These are phyloP conservation scores for Cheilosia vernalis DNA, from an alignment of 2,888 invertebrate genomes.

Conservation along the genomic window DNA sequence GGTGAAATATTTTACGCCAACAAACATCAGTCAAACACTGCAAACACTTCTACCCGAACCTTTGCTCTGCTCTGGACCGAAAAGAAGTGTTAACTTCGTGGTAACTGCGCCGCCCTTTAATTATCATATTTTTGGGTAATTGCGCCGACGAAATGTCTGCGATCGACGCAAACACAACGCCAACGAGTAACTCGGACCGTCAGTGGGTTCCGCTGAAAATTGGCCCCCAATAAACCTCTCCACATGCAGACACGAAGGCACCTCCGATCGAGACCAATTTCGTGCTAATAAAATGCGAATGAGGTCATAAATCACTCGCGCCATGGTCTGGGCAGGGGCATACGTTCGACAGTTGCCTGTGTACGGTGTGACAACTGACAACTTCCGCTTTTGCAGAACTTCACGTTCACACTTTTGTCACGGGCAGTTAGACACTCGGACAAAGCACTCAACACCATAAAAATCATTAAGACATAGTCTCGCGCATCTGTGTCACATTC, in stretches of 20 bases:
- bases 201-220: slow-evolving; percentile 56
- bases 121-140: slow-evolving; percentile 81
- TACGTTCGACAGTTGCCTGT: neutral
- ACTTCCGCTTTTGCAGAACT: slow-evolving; percentile 74
- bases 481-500: slow-evolving; percentile 71
- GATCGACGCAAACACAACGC: slow-evolving; percentile 4
- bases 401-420: slow-evolving; percentile 75
- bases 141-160: slow-evolving; percentile 79
- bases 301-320: slow-evolving; percentile 68
- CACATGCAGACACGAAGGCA: slow-evolving; percentile 58
- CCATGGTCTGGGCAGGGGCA: neutral
- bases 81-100: slow-evolving; percentile 83
- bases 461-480: slow-evolving; percentile 72
- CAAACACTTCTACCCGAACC: slow-evolving; percentile 2
- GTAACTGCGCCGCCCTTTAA: slow-evolving; percentile 82
- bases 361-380: slow-evolving; percentile 68
- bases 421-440: slow-evolving; percentile 69
- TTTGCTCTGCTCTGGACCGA: slow-evolving; percentile 12
- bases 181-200: slow-evolving; percentile 61
- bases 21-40: slow-evolving; percentile 65
- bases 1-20: slow-evolving; percentile 53
- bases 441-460: slow-evolving; percentile 75
- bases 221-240: slow-evolving; percentile 43
- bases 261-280: slow-evolving; percentile 46
- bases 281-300: slow-evolving; percentile 62